phyloP scores from a whole-genome alignment of 64 coral and sea anemone genomes.

The Astreopora myriophthalma region DNA sequence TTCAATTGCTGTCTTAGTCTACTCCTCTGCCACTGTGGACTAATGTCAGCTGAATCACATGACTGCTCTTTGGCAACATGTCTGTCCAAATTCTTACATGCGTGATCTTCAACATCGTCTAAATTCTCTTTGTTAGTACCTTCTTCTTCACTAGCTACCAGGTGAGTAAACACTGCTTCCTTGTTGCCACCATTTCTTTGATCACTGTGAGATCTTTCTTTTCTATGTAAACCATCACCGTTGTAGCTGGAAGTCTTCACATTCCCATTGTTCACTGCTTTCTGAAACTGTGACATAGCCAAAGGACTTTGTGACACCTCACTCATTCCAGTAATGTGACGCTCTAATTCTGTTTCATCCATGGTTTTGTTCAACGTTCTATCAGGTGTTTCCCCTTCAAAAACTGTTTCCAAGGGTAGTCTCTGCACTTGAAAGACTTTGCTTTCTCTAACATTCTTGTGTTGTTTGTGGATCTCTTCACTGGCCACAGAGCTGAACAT shows the following conservation, averaged over 20 bases:
- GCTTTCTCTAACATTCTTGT: background rate
- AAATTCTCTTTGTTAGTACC: background rate
- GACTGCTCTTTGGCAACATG: background rate
- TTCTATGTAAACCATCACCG: background rate
- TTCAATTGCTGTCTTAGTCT: background rate
- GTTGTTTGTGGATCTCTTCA: background rate
- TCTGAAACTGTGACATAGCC: background rate
- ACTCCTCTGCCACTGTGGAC: background rate
- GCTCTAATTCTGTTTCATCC: background rate
- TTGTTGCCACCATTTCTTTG: background rate
- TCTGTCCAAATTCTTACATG: background rate
- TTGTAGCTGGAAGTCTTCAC: background rate
- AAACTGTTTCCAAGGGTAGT: background rate
- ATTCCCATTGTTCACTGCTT: background rate
- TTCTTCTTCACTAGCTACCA: background rate
- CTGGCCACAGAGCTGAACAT: too few species aligned
- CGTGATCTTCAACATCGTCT: background rate
- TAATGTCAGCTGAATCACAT: background rate
- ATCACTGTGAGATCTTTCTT: background rate
- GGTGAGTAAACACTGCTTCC: too few species aligned
- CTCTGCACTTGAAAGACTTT: background rate
- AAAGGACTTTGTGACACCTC: background rate
- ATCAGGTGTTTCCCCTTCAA: constrained; percentile 6
- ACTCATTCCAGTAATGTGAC: background rate
- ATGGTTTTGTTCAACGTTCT: constrained; percentile 16